These are phyloP conservation scores for Ochotona curzoniae DNA, from an alignment of 2,113 vertebrate genomes.

Conservation along the genomic window DNA sequence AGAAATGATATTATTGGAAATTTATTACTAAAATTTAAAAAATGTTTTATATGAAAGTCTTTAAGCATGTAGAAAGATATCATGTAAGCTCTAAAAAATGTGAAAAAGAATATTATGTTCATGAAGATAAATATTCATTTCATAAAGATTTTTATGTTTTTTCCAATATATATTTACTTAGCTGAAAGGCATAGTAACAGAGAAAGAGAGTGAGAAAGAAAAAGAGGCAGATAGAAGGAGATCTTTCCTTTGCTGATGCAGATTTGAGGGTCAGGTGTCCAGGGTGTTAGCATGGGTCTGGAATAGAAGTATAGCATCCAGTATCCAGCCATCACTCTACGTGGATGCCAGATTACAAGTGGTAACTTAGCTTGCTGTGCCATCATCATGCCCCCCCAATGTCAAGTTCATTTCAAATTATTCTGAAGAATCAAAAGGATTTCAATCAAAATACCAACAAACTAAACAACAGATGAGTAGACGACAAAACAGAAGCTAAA, in stretches of 20 bases:
- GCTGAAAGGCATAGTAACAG: no score
- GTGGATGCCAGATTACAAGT: no score
- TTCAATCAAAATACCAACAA: background rate
- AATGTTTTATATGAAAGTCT: background rate
- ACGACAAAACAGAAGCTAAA: background rate
- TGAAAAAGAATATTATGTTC: background rate
- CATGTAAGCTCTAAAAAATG: background rate
- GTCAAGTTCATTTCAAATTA: background rate
- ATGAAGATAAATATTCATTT: background rate
- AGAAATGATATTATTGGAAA: background rate
- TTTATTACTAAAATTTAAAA: background rate
- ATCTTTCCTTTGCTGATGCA: no score
- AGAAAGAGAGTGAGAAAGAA: no score
- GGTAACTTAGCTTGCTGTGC: no score
- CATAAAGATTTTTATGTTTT: background rate
- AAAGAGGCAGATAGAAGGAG: no score
- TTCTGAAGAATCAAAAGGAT: background rate
- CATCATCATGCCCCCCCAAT: no score
- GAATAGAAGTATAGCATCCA: no score
- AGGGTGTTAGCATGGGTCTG: no score
- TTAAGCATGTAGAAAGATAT: background rate
- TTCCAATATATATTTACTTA: no score
- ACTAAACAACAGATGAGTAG: background rate
- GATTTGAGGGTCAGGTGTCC: no score
- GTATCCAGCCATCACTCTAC: no score